Conservation (phyloP, 1,140 invertebrate species). For the Aphis gossypii region DNA sequence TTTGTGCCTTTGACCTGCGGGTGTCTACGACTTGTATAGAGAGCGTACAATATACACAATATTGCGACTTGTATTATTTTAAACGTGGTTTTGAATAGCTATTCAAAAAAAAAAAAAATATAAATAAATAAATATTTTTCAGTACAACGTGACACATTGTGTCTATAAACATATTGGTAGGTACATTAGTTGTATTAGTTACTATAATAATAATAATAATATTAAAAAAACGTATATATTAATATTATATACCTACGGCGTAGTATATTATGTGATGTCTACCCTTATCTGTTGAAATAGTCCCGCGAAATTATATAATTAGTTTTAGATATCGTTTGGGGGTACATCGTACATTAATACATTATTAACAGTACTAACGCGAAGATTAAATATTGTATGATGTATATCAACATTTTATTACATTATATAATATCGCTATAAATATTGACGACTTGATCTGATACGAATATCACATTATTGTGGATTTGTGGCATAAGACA, state of each 20-base stretch:
- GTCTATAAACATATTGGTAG: not conserved
- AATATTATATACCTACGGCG: too few species aligned
- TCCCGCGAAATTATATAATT: not conserved
- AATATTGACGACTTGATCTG: not conserved
- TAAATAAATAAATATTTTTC: not conserved
- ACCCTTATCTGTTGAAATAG: not conserved
- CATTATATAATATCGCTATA: not conserved
- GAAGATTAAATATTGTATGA: not conserved
- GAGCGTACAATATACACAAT: not conserved
- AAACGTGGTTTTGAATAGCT: too few species aligned
- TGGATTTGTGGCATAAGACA: not conserved
- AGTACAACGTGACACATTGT: not conserved
- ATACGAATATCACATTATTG: not conserved
- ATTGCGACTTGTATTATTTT: not conserved
- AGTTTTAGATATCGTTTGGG: not conserved
- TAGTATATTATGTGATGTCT: too few species aligned
- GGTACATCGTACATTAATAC: too few species aligned
- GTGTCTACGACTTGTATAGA: too few species aligned
- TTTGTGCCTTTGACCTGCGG: too few species aligned
- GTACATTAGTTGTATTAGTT: not conserved
- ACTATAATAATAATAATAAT: not conserved
- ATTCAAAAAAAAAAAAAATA: too few species aligned
- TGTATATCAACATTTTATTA: not conserved
- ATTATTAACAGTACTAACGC: not conserved
- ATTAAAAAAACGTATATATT: too few species aligned